Evolutionary conservation across 2,888 invertebrate genomes (phyloP).

Genomic region (Watsonalla binaria): DNA sequence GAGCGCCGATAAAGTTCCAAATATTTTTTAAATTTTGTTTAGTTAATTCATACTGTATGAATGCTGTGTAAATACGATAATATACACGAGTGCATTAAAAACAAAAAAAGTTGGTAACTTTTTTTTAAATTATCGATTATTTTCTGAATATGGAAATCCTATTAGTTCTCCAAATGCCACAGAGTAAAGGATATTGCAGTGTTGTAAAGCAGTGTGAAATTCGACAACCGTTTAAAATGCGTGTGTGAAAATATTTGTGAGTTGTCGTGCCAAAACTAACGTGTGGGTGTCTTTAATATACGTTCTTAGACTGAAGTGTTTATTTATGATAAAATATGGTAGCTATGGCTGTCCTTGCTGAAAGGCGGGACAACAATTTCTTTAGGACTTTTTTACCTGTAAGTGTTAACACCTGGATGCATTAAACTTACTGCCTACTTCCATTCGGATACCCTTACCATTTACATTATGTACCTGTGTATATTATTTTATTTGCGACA

Average conservation of each 20-base stretch:
- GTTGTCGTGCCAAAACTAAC: constrained; percentile 35
- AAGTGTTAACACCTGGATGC: too few species aligned
- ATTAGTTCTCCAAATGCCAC: too few species aligned
- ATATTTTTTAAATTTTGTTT: background rate
- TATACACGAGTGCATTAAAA: too few species aligned
- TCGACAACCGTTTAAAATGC: background rate
- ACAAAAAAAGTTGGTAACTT: too few species aligned
- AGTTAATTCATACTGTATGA: too few species aligned
- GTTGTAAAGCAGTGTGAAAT: background rate
- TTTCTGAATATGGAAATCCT: background rate
- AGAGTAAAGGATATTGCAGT: background rate
- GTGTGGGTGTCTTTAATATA: constrained; percentile 48
- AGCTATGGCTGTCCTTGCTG: constrained; percentile 53
- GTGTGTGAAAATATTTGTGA: constrained; percentile 3
- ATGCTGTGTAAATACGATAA: too few species aligned
- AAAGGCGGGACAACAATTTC: constrained; percentile 57
- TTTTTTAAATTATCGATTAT: too few species aligned
- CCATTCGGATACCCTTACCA: too few species aligned
- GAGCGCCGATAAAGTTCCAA: background rate
- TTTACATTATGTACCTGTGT: too few species aligned
- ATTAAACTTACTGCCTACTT: too few species aligned
- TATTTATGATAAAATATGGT: constrained; percentile 46
- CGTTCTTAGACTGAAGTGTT: constrained; percentile 46
- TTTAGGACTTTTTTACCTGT: constrained; percentile 69
- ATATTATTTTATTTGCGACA: too few species aligned